Evolutionary conservation across 1,140 invertebrate species (phyloP).

Genomic region (Drosophila jambulina): DNA sequence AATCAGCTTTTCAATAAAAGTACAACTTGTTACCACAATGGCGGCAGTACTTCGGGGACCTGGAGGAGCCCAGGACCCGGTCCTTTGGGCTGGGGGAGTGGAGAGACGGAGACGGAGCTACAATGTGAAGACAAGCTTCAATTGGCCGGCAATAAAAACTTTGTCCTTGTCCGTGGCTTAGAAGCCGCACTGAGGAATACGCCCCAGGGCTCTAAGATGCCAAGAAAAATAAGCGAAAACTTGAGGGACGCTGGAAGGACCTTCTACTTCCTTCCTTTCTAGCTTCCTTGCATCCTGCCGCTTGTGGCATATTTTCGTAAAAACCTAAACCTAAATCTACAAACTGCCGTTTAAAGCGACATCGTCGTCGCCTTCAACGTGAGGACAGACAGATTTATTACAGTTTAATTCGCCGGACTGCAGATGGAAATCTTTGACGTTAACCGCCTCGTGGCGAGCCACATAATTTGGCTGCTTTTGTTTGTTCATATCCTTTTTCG

Average conservation of each 20-base stretch:
- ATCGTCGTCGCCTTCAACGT: conserved; percentile 34
- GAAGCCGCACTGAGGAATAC: conserved; percentile 15
- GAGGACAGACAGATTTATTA: conserved; percentile 71
- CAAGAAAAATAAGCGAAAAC: conserved; percentile 47
- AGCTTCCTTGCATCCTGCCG: conserved; percentile 43
- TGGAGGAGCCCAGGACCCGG: conserved; percentile 3
- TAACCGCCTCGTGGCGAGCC: conserved; percentile 4
- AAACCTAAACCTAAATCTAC: conserved; percentile 23
- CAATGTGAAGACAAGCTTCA: conserved; percentile 56
- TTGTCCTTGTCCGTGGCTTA: conserved; percentile 58
- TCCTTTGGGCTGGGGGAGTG: conserved; percentile 11
- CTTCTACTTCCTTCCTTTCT: conserved; percentile 33
- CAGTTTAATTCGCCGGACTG: conserved; percentile 62
- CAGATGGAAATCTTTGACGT: conserved; percentile 41
- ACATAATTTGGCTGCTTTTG: conserved; percentile 40
- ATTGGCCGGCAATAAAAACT: conserved; percentile 79
- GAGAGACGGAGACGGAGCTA: conserved; percentile 12
- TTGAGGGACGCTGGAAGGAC: conserved; percentile 16
- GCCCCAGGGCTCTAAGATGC: conserved; percentile 19
- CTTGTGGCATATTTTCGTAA: conserved; percentile 37
- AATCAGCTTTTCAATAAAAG: conserved; percentile 69
- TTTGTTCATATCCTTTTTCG: conserved; percentile 34
- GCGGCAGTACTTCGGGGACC: conserved; percentile 44
- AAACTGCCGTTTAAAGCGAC: conserved; percentile 56
- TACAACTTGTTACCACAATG: conserved; percentile 54